Evolutionary conservation across 2,888 invertebrate genomes (phyloP).

Genomic region (Harpagoxenus sublaevis): DNA sequence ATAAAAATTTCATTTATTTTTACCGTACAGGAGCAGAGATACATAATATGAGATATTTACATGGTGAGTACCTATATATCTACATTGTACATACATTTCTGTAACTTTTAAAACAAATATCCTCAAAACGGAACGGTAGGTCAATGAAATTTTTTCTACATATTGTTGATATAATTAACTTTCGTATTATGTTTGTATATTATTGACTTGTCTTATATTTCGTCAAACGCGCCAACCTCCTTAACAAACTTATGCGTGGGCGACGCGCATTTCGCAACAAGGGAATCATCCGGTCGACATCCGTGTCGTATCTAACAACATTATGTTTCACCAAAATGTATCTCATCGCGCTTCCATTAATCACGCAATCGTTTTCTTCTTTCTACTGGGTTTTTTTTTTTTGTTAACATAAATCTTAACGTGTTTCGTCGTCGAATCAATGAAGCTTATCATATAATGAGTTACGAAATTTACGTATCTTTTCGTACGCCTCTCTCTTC

Average conservation of each 20-base stretch:
- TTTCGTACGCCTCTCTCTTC: conserved; percentile 30
- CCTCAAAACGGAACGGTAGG: no score
- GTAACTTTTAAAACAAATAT: no score
- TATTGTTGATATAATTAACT: no score
- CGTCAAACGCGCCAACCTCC: no score
- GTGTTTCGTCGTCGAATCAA: background rate
- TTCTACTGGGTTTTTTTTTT: background rate
- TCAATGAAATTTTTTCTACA: no score
- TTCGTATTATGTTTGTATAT: no score
- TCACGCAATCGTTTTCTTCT: conserved; percentile 50
- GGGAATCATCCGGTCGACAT: conserved; percentile 56
- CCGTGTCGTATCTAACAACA: conserved; percentile 20
- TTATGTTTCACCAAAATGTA: conserved; percentile 1
- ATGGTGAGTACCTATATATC: no score
- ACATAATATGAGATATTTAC: no score
- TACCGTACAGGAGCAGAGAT: no score
- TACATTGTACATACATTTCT: no score
- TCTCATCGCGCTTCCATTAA: conserved; percentile 56
- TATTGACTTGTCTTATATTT: no score
- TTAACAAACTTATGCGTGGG: conserved; percentile 57
- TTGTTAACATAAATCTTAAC: conserved; percentile 26
- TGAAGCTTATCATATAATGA: conserved; percentile 14
- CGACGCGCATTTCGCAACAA: conserved; percentile 58
- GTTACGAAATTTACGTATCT: conserved; percentile 61
- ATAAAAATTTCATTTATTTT: no score